Base-by-base conservation (phyloP, 2,888 invertebrate genomes). In the Dicycla oo region DNA sequence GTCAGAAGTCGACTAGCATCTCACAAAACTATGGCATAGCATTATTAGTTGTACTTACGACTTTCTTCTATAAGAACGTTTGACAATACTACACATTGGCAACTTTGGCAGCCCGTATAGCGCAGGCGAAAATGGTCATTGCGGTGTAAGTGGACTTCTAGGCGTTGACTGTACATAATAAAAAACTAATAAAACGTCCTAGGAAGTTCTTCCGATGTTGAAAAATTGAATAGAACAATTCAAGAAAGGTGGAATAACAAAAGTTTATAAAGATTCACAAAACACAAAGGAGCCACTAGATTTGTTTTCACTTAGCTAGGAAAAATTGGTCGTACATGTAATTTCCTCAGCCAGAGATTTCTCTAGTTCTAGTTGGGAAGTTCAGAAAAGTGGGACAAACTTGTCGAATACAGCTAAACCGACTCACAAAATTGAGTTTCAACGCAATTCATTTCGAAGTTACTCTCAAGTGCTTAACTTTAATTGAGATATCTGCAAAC, bases 311-410 rank as follows among this genome's bases (percentile, higher is more conserved):
- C 15, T 45, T 10, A 38, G 18, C 20, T 57, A 30, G 20, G 13
- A 45, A 58, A n/a, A 58, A 47, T 40, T 13, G 1, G 3, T 60
- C 13, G 54, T 34, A 26, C 11, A 38, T 45, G 13, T 11, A 43
- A 67, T 78, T 82, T 82, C 23, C 53, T 53, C 26, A 66, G 6
- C n/a, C 60, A 56, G 18, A 3, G 30, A 56, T 10, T 56, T 11
- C 23, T 38, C 30, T 40, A 64, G 23, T 38, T 47, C n/a, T 23
- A 64, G 60, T 56, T 56, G 11, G 38, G 23, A 47, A 83, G 45
- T 69, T 71, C 57, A 56, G 45, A 69, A 72, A 80, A 83, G 56
- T 80, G 49, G 75, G 66, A 56, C 66, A 71, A 69, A 71, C 71
- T 69, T 70, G 74, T 74, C 53, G 30, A 70, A 40, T 43, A 75